Conservation (phyloP, 1,140 invertebrate species). For the Acromyrmex echinatior region DNA sequence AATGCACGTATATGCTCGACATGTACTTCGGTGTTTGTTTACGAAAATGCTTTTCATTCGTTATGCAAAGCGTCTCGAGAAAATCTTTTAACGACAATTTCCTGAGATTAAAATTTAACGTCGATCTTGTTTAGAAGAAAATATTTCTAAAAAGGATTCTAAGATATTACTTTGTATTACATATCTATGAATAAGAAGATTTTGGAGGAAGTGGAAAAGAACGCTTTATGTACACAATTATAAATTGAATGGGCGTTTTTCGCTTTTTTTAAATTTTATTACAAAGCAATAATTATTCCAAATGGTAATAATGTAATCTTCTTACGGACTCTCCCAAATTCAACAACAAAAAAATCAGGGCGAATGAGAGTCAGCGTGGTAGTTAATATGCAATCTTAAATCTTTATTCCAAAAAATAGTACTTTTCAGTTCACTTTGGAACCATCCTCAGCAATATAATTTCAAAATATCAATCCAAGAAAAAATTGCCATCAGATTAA, state of each 20-base stretch:
- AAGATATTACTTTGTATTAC: too few relatives aligned
- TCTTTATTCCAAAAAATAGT: too few relatives aligned
- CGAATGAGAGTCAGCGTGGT: too few relatives aligned
- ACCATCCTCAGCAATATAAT: too few relatives aligned
- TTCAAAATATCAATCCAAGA: too few relatives aligned
- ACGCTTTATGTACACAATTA: background rate
- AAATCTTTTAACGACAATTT: conserved; percentile 7
- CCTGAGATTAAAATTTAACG: background rate
- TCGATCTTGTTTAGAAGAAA: background rate
- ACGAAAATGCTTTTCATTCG: background rate
- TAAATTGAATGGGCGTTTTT: background rate
- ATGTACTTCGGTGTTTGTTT: conserved; percentile 10
- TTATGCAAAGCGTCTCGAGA: background rate
- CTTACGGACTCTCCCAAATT: too few relatives aligned
- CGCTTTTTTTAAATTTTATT: too few relatives aligned
- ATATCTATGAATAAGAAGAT: background rate
- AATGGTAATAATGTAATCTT: too few relatives aligned
- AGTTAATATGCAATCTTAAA: too few relatives aligned
- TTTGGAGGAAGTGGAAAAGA: background rate
- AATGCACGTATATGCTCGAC: conserved; percentile 1
- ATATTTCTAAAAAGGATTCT: background rate
- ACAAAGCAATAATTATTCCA: background rate
- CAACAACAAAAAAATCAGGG: too few relatives aligned
- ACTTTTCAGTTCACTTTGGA: too few relatives aligned
- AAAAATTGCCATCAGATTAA: too few relatives aligned